These are phyloP conservation scores for Tuberolachnus salignus DNA, from an alignment of 2,888 invertebrate genomes.

Conservation along the genomic window DNA sequence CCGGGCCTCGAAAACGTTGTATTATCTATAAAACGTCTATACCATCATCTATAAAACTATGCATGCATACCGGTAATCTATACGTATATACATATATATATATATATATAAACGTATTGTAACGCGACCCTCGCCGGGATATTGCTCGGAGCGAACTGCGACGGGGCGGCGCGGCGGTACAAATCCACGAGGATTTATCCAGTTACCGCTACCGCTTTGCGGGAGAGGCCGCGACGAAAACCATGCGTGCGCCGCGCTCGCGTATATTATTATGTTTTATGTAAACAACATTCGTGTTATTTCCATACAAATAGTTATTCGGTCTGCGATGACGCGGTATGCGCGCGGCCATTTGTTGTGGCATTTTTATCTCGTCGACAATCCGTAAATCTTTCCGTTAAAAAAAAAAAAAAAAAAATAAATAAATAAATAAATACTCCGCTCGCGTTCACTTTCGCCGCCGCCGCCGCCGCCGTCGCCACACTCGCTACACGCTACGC, in stretches of 20 bases:
- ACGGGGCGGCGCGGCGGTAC: not conserved
- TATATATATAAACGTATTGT: too few species aligned
- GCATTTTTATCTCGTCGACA: slow-evolving; percentile 48
- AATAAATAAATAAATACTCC: slow-evolving; percentile 7
- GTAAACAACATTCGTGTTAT: slow-evolving; percentile 42
- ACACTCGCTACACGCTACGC: too few species aligned
- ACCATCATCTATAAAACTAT: slow-evolving; percentile 25
- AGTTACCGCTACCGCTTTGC: not conserved
- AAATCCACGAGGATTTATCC: slow-evolving; percentile 62
- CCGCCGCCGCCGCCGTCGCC: not conserved
- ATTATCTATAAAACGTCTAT: too few species aligned
- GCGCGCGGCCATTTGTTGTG: slow-evolving; percentile 32
- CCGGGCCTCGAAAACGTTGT: too few species aligned
- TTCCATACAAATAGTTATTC: slow-evolving; percentile 55
- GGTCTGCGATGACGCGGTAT: not conserved
- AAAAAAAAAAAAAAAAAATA: too few species aligned
- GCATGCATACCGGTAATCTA: not conserved
- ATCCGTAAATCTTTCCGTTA: slow-evolving; percentile 54
- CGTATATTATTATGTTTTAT: slow-evolving; percentile 10
- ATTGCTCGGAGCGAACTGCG: not conserved
- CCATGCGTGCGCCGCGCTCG: not conserved
- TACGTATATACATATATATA: too few species aligned
- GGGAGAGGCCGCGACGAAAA: not conserved
- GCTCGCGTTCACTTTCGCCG: slow-evolving; percentile 15
- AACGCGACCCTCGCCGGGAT: not conserved